phyloP scores from a whole-genome alignment of 2,113 vertebrate species.

The Notothenia coriiceps region DNA sequence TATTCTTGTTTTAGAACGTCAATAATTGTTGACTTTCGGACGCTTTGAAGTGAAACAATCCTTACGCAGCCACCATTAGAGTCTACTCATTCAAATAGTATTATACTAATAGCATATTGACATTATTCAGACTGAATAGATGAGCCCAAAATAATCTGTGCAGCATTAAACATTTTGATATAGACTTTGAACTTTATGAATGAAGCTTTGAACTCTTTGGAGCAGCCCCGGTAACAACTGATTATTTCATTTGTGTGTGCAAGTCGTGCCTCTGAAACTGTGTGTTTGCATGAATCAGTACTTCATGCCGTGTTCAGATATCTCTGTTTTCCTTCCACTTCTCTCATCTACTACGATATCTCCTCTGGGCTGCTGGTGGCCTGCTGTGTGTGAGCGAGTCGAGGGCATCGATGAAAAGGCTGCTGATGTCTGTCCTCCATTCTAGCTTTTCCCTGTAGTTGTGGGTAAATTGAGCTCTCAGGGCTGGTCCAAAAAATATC shows the following conservation, averaged over 20 bases:
- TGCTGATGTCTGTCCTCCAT: slow-evolving; percentile 25
- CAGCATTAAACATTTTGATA: too few species aligned
- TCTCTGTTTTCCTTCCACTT: slow-evolving; percentile 26
- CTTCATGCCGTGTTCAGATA: slow-evolving; percentile 3
- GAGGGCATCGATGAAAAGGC: slow-evolving; percentile 47
- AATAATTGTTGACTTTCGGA: too few species aligned
- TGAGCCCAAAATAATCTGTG: too few species aligned
- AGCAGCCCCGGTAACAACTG: background rate
- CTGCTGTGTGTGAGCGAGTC: slow-evolving; percentile 45
- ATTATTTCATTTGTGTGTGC: background rate
- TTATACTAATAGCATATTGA: too few species aligned
- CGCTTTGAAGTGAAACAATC: too few species aligned
- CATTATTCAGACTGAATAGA: too few species aligned
- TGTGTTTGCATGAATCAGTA: slow-evolving; percentile 14
- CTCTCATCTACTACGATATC: slow-evolving; percentile 16
- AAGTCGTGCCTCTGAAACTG: slow-evolving; percentile 3
- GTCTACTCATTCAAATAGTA: too few species aligned
- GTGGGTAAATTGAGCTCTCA: slow-evolving; percentile 47
- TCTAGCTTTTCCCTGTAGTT: slow-evolving; percentile 29
- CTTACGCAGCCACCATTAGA: too few species aligned
- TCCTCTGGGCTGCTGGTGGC: slow-evolving; percentile 19
- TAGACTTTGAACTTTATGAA: too few species aligned
- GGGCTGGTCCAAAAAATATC: slow-evolving; percentile 19
- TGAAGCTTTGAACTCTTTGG: too few species aligned
- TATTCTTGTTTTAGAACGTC: too few species aligned